Conservation (phyloP, 2,113 vertebrate species). For the Callospermophilus lateralis region DNA sequence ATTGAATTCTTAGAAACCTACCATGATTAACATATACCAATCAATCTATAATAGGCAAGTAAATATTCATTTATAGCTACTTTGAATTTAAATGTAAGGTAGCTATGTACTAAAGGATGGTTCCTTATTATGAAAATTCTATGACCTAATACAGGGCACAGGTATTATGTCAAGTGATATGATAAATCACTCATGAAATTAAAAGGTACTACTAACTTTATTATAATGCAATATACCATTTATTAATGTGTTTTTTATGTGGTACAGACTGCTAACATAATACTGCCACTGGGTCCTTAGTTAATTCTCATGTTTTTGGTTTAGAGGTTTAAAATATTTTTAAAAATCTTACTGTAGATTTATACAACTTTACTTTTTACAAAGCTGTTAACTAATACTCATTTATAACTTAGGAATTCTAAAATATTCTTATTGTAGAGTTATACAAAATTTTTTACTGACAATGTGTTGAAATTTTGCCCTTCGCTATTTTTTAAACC, state of each 20-base stretch:
- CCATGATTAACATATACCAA: background rate
- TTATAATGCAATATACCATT: background rate
- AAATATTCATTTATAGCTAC: background rate
- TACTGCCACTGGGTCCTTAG: background rate
- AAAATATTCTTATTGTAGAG: background rate
- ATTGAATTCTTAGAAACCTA: constrained; percentile 22
- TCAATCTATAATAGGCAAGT: background rate
- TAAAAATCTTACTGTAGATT: background rate
- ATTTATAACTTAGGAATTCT: background rate
- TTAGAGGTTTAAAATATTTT: background rate
- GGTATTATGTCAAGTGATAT: background rate
- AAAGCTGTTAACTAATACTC: background rate
- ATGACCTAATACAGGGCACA: background rate
- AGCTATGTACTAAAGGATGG: background rate
- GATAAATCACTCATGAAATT: background rate
- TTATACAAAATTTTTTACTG: background rate
- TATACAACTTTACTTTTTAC: background rate
- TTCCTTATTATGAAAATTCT: constrained; percentile 26
- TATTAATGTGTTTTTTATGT: background rate
- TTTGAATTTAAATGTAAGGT: background rate
- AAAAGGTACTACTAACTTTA: background rate
- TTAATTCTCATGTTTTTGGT: constrained; percentile 25
- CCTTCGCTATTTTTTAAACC: constrained; percentile 26
- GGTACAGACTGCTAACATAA: background rate
- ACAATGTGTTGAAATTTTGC: background rate